Base-by-base conservation (phyloP, 1,140 invertebrate genomes). In the Acromyrmex echinatior region DNA sequence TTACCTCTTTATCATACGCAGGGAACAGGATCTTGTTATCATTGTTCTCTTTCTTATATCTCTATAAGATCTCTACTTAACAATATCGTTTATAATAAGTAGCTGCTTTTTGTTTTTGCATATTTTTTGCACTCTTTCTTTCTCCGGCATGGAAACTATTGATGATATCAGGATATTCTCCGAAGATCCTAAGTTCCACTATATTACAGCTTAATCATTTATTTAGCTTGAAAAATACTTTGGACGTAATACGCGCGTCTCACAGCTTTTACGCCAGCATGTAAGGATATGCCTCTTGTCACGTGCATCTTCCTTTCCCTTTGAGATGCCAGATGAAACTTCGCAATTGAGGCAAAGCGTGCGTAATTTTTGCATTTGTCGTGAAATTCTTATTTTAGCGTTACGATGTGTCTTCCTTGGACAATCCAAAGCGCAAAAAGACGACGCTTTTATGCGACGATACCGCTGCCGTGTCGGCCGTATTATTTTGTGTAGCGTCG, bases 11-110 rank as follows among this genome's bases (percentile, higher is more conserved):
- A 71, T 25, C 51, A 60, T 87, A 45, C 25, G 28, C 53, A 18
- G 16, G 3, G 53, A 58, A 76, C 21, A 45, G 39, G 39, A 71
- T 56, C 79, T 90, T 60, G 10, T 90, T 90, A 87, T 87, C 45
- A 45, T 73, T n/a, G 53, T n/a, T 21, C 25, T 14, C 53, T 31
- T 74, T 84, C 4, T 25, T 16, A 25, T 56, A 62, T 73, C 62
- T 56, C 39, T 81, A 9, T 49, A 73, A 73, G 49, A 18, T 65
- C 25, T 65, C 14, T 80, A 90, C 76, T 60, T 80, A 49, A 78
- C 16, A 63, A 45, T 80, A 80, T 60, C 21, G 74, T 90, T 49
- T 70, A 85, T 90, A 90, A 90, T 58, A 86, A 90, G 78, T 53
- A 60, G 18, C 7, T 28, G 35, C 31, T 58, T 53, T 74, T 31